phyloP scores from a whole-genome alignment of 2,113 vertebrate genomes.

The Rhea americana region DNA sequence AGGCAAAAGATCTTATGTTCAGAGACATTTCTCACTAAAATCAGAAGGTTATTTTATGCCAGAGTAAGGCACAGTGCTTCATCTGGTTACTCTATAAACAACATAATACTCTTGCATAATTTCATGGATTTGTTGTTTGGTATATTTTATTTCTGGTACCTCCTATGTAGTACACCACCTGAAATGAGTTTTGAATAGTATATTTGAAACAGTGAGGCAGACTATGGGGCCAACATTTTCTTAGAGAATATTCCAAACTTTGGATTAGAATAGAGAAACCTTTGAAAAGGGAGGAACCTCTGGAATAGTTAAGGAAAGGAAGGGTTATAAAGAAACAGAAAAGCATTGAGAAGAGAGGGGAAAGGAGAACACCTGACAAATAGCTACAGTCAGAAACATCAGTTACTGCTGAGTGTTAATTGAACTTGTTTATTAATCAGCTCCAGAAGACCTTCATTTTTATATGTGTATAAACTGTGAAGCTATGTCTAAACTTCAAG shows the following conservation, averaged over 20 bases:
- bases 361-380: not conserved
- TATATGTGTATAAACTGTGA: not conserved
- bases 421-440: not conserved
- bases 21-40: not conserved
- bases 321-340: not conserved
- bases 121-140: not conserved
- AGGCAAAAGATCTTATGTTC: not conserved
- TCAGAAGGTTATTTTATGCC: not conserved
- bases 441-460: not conserved
- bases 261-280: not conserved
- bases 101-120: not conserved
- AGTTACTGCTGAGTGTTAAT: not conserved
- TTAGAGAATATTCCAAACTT: not conserved
- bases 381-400: not conserved
- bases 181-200: not conserved
- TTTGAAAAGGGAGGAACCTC: not conserved
- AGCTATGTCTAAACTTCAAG: not conserved
- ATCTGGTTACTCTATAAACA: not conserved
- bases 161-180: rapidly evolving
- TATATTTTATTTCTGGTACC: not conserved
- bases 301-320: not conserved
- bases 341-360: not conserved
- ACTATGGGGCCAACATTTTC: not conserved
- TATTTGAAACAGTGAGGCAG: not conserved
- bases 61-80: not conserved